Base-by-base conservation (phyloP, 2,888 invertebrate species). In the Ectemnius continuus region DNA sequence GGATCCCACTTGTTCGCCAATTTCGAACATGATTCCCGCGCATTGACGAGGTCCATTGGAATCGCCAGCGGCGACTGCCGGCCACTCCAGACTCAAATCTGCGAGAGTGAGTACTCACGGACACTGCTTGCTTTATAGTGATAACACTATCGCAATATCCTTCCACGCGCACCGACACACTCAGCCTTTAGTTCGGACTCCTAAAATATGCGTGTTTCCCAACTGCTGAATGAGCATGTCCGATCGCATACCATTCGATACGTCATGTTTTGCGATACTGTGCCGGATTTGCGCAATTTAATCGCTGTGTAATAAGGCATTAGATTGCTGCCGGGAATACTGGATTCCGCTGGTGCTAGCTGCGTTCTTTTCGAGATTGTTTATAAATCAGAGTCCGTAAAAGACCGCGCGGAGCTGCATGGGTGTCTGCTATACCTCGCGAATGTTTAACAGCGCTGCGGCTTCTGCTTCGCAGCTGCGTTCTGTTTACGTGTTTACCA, bases 11-110 rank as follows among this genome's bases (percentile, higher is more conserved):
- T 83, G 84, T 87, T 87, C 84, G 84, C 82, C 67, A 52, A 69
- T 70, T 80, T 73, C 84, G 85, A 88, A 88, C 84, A 83, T 84
- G 83, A 80, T 80, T 82, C 78, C 78, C 83, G 86, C 80, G 86
- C 86, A 86, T 85, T 88, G 87, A 88, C 82, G 81, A 70, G 58
- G 59, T 66, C 61, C 67, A 36, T 36, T 61, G 58, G 60, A 61
- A 56, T 61, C 59, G 72, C 75, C 76, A 67, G 73, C 73, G 80
- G 66, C 23, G 71, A 23, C 60, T 28, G 61, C 74, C 62, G 70
- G 73, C 71, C 61, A 69, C 72, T 76, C 73, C 56, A 59, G 78
- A 75, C 74, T 64, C 20, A 52, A 61, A 46, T 52, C 66, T 74
- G 83, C 81, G 68, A 82, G 83, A 78, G 80, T 61, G 2, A 52